These are phyloP conservation scores for Hipparchia sbordonii DNA, from an alignment of 2,888 invertebrate species.

Conservation along the genomic window DNA sequence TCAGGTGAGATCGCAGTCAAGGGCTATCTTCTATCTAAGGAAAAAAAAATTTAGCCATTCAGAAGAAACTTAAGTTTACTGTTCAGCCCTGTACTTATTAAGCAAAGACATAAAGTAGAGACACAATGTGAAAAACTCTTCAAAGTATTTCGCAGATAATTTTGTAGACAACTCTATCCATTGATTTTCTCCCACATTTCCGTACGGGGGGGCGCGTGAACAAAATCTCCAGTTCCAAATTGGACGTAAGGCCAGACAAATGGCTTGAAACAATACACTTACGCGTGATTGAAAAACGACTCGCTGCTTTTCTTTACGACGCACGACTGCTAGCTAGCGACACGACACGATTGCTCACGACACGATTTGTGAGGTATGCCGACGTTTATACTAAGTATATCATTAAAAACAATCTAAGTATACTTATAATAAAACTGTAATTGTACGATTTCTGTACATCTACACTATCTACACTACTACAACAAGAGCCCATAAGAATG, in stretches of 20 bases:
- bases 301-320: constrained; percentile 18
- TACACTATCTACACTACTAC: too few species aligned
- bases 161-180: constrained; percentile 11
- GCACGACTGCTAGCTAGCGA: not conserved
- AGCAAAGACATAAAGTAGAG: not conserved
- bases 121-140: not conserved
- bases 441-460: too few species aligned
- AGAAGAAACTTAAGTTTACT: too few species aligned
- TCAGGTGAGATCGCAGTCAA: too few species aligned
- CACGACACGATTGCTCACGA: constrained; percentile 10
- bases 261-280: constrained; percentile 59
- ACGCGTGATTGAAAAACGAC: constrained; percentile 46
- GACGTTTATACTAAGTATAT: too few species aligned
- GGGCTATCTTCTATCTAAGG: too few species aligned
- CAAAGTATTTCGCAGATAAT: not conserved
- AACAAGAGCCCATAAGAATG: too few species aligned
- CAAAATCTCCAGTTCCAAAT: constrained; percentile 44
- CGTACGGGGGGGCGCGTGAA: constrained; percentile 34
- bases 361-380: not conserved
- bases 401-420: too few species aligned
- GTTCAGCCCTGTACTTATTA: too few species aligned
- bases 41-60: too few species aligned
- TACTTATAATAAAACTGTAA: too few species aligned
- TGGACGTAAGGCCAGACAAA: constrained; percentile 61
- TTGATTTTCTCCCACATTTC: constrained; percentile 31